Percentiles rank a stretch among this genome's conserved stretches.
phyloP scores from a whole-genome alignment of 2,113 vertebrate genomes.

The Sakesphorus luctuosus region DNA sequence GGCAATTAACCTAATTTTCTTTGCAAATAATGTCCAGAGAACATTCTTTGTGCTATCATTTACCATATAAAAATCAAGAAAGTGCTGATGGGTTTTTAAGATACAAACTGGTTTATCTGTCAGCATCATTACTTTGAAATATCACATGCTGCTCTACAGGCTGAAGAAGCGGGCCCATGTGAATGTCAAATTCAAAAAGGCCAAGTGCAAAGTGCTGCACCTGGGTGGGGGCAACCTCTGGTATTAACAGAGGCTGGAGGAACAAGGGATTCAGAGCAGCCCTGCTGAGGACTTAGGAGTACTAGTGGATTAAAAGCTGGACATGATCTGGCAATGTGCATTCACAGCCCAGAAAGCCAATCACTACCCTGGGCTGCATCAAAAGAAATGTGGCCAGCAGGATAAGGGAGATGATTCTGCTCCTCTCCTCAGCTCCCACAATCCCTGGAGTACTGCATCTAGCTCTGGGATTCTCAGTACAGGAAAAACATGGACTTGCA shows the following conservation, averaged over 20 bases:
- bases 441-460: neutral
- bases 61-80: neutral
- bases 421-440: neutral
- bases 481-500: neutral
- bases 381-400: neutral
- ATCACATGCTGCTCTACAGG: neutral
- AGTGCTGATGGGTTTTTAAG: neutral
- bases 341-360: neutral
- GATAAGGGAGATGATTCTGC: neutral
- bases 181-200: neutral
- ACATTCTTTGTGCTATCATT: neutral
- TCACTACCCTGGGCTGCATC: neutral
- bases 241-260: neutral
- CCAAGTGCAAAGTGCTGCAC: neutral
- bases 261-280: neutral
- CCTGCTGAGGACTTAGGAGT: neutral
- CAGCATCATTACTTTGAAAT: neutral
- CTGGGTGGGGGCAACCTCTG: neutral
- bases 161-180: neutral
- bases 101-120: neutral
- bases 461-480: neutral
- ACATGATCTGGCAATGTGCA: neutral
- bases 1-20: slow-evolving; percentile 6
- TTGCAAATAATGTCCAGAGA: neutral
- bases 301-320: neutral